phyloP scores from a whole-genome alignment of 2,888 invertebrate genomes.

The Liodrosophila aerea region DNA sequence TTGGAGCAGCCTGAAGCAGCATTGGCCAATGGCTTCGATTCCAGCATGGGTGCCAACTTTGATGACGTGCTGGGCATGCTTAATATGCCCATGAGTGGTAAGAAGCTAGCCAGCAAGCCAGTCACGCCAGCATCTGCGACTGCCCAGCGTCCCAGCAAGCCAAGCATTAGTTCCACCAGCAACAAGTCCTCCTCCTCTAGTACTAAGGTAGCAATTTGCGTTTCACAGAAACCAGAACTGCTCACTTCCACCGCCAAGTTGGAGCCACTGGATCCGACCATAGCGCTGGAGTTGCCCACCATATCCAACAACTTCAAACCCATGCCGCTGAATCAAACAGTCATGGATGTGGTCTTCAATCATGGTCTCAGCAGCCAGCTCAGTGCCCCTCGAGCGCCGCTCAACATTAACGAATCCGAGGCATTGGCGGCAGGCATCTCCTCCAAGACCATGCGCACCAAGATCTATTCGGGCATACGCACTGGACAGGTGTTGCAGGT shows the following conservation, averaged over 20 bases:
- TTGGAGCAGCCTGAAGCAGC: conserved; percentile 12
- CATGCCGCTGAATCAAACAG: conserved; percentile 85
- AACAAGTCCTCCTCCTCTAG: conserved; percentile 2
- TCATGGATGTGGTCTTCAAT: conserved; percentile 82
- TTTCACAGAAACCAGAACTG: conserved; percentile 82
- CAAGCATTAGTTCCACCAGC: conserved; percentile 7
- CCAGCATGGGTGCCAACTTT: conserved; percentile 91
- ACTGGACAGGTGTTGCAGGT: conserved; percentile 84
- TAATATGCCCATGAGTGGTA: conserved; percentile 68
- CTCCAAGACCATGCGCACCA: conserved; percentile 93
- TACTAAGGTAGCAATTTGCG: conserved; percentile 27
- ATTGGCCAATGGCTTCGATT: conserved; percentile 86
- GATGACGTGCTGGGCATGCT: conserved; percentile 92
- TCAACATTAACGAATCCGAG: conserved; percentile 85
- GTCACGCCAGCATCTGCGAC: conserved; percentile 15
- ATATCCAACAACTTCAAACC: conserved; percentile 93
- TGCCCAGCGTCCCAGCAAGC: conserved; percentile 23
- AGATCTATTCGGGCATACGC: conserved; percentile 93
- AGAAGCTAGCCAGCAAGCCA: conserved; percentile 42
- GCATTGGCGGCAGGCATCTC: conserved; percentile 88
- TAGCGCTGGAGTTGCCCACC: conserved; percentile 87
- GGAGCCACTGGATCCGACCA: conserved; percentile 86
- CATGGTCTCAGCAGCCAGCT: conserved; percentile 47
- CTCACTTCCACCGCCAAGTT: conserved; percentile 85
- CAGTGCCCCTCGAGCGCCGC: conserved; percentile 30